Percentiles rank a stretch among this genome's conserved stretches.
Conservation (phyloP, 2,113 vertebrate species). For the Macquaria australasica region DNA sequence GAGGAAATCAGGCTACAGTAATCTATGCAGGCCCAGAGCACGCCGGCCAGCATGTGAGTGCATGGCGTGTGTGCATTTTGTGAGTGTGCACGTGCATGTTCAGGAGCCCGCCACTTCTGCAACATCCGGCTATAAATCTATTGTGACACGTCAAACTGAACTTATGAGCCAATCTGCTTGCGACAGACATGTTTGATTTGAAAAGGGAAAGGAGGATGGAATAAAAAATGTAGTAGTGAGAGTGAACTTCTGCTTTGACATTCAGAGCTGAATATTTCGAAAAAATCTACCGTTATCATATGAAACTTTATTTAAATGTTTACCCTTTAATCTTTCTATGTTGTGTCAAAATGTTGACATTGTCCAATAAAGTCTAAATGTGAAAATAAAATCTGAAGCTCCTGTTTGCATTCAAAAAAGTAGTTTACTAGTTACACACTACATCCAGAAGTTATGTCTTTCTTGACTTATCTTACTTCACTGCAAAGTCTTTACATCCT, state of each 20-base stretch:
- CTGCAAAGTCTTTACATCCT: background rate
- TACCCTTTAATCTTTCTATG: background rate
- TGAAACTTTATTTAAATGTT: background rate
- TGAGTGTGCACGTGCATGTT: slow-evolving; percentile 14
- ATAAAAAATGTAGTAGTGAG: slow-evolving; percentile 42
- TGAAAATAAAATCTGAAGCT: background rate
- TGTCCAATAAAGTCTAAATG: background rate
- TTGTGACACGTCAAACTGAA: slow-evolving; percentile 99
- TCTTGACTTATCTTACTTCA: background rate
- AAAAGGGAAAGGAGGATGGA: slow-evolving; percentile 74
- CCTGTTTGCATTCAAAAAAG: background rate
- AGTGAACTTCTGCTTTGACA: slow-evolving; percentile 60
- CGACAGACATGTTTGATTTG: slow-evolving; percentile 88
- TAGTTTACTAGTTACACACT: background rate
- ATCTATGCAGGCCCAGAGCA: slow-evolving; percentile 89
- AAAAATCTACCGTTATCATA: background rate
- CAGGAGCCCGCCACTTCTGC: slow-evolving; percentile 91
- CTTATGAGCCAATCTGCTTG: slow-evolving; percentile 95
- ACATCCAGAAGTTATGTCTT: background rate
- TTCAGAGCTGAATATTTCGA: background rate
- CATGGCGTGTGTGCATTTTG: slow-evolving; percentile 29
- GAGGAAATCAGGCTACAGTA: slow-evolving; percentile 97
- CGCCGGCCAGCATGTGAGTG: slow-evolving; percentile 52
- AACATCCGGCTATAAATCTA: slow-evolving; percentile 99
- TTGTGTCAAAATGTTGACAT: background rate